Percentiles rank a stretch among this genome's conserved stretches.
phyloP scores from a whole-genome alignment of 2,888 invertebrate genomes.

The Drosophila planitibia region DNA sequence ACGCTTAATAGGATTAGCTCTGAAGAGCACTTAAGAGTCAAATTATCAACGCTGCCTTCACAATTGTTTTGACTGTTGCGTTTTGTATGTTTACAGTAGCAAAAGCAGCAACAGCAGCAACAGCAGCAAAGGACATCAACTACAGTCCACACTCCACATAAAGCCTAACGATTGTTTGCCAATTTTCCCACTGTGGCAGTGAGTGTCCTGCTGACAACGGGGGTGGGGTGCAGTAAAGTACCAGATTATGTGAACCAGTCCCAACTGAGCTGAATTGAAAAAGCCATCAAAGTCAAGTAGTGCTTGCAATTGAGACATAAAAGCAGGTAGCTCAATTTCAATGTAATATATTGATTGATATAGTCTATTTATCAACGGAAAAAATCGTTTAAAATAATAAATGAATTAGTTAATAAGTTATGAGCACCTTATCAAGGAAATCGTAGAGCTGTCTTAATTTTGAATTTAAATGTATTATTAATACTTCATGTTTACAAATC shows the following conservation, averaged over 20 bases:
- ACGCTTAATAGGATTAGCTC: constrained; percentile 84
- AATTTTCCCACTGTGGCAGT: constrained; percentile 78
- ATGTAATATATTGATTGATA: too few relatives aligned
- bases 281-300: constrained; percentile 60
- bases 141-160: constrained; percentile 23
- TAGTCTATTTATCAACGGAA: too few relatives aligned
- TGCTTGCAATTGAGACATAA: constrained; percentile 47
- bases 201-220: constrained; percentile 62
- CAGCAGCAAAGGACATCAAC: constrained; percentile 28
- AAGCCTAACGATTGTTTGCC: constrained; percentile 77
- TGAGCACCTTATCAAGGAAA: not conserved
- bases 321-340: too few relatives aligned
- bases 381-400: too few relatives aligned
- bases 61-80: constrained; percentile 72
- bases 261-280: constrained; percentile 36
- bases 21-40: constrained; percentile 84
- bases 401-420: not conserved
- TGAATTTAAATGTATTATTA: not conserved
- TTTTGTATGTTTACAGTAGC: constrained; percentile 74
- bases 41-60: constrained; percentile 67
- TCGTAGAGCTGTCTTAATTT: not conserved
- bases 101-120: not conserved
- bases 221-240: constrained; percentile 1
- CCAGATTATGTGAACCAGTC: constrained; percentile 65
- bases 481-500: not conserved